Evolutionary conservation across 2,113 vertebrate species (phyloP).

Genomic region (Melanerpes formicivorus): DNA sequence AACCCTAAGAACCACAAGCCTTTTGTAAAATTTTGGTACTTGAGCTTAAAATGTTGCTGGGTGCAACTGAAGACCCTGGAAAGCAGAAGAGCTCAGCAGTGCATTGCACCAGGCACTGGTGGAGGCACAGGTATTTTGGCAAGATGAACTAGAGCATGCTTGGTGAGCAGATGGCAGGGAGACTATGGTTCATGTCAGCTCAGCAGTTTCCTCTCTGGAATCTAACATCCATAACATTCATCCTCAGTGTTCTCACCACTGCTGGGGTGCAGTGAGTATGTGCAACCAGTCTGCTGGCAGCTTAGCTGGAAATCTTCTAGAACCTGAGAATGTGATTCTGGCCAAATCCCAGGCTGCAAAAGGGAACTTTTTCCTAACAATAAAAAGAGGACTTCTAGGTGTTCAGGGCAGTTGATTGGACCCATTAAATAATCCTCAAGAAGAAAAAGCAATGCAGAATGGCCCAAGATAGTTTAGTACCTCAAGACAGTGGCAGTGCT

Average conservation of each 20-base stretch:
- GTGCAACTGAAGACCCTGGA: neutral
- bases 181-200: neutral
- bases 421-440: neutral
- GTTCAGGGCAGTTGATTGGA: neutral
- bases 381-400: neutral
- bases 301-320: neutral
- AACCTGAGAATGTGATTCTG: neutral
- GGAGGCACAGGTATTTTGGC: neutral
- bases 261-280: fast-evolving
- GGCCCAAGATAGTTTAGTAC: neutral
- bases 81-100: neutral
- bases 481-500: neutral
- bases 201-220: neutral
- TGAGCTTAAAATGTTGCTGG: neutral
- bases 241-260: neutral
- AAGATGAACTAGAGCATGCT: neutral
- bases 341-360: neutral
- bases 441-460: neutral
- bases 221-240: neutral
- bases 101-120: neutral
- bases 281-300: neutral
- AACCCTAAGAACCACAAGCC: too few species aligned
- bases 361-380: neutral
- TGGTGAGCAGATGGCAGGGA: neutral
- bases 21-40: neutral